Base-by-base conservation (phyloP, 2,888 invertebrate species). In the Osmoderma eremita region DNA sequence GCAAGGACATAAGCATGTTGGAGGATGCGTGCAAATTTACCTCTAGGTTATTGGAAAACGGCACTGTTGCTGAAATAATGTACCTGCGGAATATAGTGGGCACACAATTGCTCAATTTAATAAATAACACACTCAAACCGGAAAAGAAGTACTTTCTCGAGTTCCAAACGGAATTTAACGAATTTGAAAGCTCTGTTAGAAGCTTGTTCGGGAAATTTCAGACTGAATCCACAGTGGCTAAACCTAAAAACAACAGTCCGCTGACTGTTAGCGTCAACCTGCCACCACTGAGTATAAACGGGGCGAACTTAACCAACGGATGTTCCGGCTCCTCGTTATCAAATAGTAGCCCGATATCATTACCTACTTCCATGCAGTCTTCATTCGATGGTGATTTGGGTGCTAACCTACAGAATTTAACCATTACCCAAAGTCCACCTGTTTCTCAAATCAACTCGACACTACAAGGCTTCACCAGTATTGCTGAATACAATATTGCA, bases 21-120 rank as follows among this genome's bases (percentile, higher is more conserved):
- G 93, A 94, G 77, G 92, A 93, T 78, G 95, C 95, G 8, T 92
- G 92, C 78, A 90, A 91, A 75, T 97, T 95, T 79, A 91, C 95
- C 0, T 87, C 90, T 13, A 88, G 93, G 73, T 87, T 96, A 51
- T 83, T 95, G 67, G 91, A 92, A 71, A 90, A 92, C 77, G 95
- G 95, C 22, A 95, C 94, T 79, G 91, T 91, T 22, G 88, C 91
- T 3, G 95, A 95, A 83, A 90, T 95, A 75, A 88, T 95, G 71
- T 88, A 93, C 79, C 84, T 96, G 79, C 92, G 93, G 82, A 91
- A 91, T 77, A 85, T 91, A 17, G 92, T 95, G 18, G 86, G 88
- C 49, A 86, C 88, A 15, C 95, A 95, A 79, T 87, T 97, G 76
- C 83, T 90, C 61, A 88, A 91, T 74, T 85, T 96, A 72, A 89